phyloP scores from a whole-genome alignment of 2,888 invertebrate species.

The Apocheima hispidaria region DNA sequence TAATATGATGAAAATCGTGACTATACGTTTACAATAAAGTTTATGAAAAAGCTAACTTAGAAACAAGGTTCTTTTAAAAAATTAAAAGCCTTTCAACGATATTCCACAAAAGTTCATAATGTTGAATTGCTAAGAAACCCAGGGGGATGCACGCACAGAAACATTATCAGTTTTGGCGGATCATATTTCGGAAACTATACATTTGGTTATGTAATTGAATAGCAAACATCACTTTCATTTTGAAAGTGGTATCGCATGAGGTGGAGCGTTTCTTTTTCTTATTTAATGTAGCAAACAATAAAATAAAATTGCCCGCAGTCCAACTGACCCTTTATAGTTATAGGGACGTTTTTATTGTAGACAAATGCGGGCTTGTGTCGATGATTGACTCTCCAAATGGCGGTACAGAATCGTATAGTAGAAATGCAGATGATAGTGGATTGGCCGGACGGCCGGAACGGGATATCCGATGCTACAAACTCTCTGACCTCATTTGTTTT shows the following conservation, averaged over 20 bases:
- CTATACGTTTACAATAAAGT: not conserved
- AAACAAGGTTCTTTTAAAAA: no score
- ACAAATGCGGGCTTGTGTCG: slow-evolving; percentile 29
- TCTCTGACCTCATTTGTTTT: slow-evolving; percentile 1
- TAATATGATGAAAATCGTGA: not conserved
- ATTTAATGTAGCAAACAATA: slow-evolving; percentile 16
- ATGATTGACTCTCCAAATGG: slow-evolving; percentile 30
- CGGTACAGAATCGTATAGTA: slow-evolving; percentile 10
- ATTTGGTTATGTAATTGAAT: no score
- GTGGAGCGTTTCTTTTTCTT: no score
- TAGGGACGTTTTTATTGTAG: slow-evolving; percentile 31
- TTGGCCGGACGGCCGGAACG: slow-evolving; percentile 14
- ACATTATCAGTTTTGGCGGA: no score
- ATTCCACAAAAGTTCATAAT: no score
- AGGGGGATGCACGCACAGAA: no score
- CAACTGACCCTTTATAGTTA: slow-evolving; percentile 30
- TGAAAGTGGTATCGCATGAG: no score
- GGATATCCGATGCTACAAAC: slow-evolving; percentile 3
- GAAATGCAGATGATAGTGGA: slow-evolving; percentile 1
- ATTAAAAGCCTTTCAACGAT: no score
- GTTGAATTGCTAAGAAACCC: no score
- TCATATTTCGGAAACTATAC: no score
- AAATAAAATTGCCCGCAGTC: slow-evolving; percentile 33
- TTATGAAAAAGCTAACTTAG: not conserved
- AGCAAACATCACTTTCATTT: no score